A percentile compares a stretch with the other conserved stretches of the same genome.
Conservation (phyloP, 2,888 invertebrate genomes). For the Ecliptopera silaceata region DNA sequence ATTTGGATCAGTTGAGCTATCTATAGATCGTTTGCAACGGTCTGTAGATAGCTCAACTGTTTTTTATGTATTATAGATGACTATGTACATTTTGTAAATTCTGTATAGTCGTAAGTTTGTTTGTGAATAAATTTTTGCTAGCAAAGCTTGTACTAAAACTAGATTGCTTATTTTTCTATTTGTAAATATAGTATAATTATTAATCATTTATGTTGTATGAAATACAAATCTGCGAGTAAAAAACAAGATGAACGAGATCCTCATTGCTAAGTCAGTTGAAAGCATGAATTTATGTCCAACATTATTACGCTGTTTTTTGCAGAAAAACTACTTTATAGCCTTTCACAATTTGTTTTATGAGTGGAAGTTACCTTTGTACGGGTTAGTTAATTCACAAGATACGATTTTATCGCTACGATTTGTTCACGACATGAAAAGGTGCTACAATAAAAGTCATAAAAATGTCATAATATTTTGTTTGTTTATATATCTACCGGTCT, state of each 20-base stretch:
- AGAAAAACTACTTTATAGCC: constrained; percentile 1
- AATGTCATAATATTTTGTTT: not conserved
- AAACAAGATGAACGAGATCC: not conserved
- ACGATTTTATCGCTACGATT: not conserved
- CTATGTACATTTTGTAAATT: too few species aligned
- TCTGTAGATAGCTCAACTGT: too few species aligned
- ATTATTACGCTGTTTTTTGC: not conserved
- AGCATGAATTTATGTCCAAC: not conserved
- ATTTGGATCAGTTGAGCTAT: too few species aligned
- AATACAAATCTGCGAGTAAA: not conserved
- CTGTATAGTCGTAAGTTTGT: too few species aligned
- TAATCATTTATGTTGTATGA: too few species aligned
- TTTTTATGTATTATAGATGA: too few species aligned
- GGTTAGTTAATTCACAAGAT: not conserved
- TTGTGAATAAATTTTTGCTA: too few species aligned
- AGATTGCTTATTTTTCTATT: too few species aligned
- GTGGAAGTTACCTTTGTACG: not conserved
- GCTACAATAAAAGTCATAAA: not conserved
- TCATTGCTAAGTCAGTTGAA: not conserved
- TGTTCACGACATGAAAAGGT: not conserved
- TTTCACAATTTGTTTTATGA: not conserved
- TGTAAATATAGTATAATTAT: too few species aligned
- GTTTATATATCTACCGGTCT: not conserved
- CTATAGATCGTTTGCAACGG: too few species aligned
- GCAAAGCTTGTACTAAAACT: too few species aligned